Evolutionary conservation across 2,113 vertebrate species (phyloP), one percentile per base, ranked within the genome.

Genomic region (Megatriorchis doriae): DNA sequence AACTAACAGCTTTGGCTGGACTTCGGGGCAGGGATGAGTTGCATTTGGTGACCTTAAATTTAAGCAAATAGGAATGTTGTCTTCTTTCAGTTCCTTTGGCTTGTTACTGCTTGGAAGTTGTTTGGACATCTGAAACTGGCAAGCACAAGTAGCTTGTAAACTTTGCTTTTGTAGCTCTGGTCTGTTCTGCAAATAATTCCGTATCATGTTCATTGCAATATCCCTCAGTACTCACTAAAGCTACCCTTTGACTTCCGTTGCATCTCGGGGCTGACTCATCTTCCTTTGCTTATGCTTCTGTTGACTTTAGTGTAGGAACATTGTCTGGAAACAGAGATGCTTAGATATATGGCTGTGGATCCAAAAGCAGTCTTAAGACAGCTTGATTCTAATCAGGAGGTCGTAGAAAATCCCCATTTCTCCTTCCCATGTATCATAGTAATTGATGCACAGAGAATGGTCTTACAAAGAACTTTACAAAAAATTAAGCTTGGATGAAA

Each of bases 401-500:
- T 74, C 80, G 73, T 16, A 25, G 65, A 23, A 61, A 91, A 81
- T 26, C 10, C 42, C 42, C 4, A 0, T 66, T 94, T 83, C 62
- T 78, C 77, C 47, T 86, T 87, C 34, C 78, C 23, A 0, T 43
- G 61, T 63, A 50, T 89, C 81, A 32, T 11, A 58, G 55, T 43
- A 84, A 52, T n/a, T 55, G 65, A 81, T 91, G 80, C 36, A 34
- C 66, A 31, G 73, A 77, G 58, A 71, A 59, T 12, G 36, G 74
- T 85, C 52, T 72, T 25, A 67, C 56, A 82, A 56, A 90, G 78
- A 74, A 59, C 80, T 91, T 84, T 15, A 86, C 11, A 3, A 81
- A 91, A 86, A 79, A 72, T 78, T 71, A 78, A 85, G 62, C 84
- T 86, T 31, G 81, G 81, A 59, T 94, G 74, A 92, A 93, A 90